These are phyloP conservation scores for Iselma pallidipennis DNA, from an alignment of 2,888 invertebrate species.

Conservation along the genomic window DNA sequence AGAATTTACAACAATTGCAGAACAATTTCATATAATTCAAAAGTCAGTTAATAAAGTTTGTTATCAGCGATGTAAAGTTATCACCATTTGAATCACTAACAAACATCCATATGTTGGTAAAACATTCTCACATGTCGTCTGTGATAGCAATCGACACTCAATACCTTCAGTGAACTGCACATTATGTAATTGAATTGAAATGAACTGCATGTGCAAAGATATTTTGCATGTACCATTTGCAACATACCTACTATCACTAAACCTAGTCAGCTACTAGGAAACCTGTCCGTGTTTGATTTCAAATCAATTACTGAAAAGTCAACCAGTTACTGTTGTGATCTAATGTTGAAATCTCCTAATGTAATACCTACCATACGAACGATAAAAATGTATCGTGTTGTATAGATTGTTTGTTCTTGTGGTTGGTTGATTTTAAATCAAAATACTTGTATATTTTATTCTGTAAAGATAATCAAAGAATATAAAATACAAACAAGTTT, in stretches of 20 bases:
- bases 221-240: neutral
- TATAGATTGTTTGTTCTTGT: neutral
- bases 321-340: neutral
- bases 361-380: neutral
- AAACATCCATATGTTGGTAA: neutral
- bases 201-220: neutral
- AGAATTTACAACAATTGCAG: neutral
- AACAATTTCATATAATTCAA: neutral
- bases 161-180: neutral
- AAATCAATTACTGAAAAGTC: constrained; percentile 1
- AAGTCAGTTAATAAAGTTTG: neutral
- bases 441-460: neutral
- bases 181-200: neutral
- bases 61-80: too few species aligned
- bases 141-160: neutral
- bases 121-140: constrained; percentile 2
- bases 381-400: neutral
- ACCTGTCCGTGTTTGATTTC: neutral
- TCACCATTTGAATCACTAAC: neutral
- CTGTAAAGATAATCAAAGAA: neutral
- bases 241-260: neutral
- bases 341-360: neutral
- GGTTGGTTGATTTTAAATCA: neutral
- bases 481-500: neutral
- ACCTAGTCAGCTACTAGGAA: neutral